Percentiles rank a stretch among this genome's conserved stretches.
phyloP scores from a whole-genome alignment of 2,113 vertebrate genomes.

The Alexandromys fortis region DNA sequence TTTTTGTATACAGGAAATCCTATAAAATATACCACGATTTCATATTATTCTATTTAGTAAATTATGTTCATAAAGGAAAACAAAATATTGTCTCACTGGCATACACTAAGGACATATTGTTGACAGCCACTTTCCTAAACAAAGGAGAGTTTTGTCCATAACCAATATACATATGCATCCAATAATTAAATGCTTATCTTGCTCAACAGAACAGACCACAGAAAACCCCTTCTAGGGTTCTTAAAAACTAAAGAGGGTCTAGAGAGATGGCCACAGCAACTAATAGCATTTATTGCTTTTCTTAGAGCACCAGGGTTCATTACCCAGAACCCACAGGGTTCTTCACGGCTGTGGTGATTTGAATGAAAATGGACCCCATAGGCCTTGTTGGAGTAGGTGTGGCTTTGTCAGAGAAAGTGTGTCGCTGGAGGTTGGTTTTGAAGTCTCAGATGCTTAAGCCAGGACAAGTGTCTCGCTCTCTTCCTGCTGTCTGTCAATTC shows the following conservation, averaged over 20 bases:
- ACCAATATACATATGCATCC: neutral
- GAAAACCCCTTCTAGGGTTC: neutral
- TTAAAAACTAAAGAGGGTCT: neutral
- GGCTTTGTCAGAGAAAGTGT: neutral
- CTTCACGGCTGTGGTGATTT: neutral
- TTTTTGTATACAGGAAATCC: neutral
- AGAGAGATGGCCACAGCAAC: neutral
- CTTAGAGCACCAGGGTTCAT: neutral
- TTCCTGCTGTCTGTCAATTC: neutral
- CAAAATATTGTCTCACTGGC: neutral
- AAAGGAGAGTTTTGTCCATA: neutral
- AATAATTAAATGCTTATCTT: constrained; percentile 1
- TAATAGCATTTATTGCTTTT: neutral
- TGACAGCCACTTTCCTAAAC: neutral
- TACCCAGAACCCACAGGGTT: neutral
- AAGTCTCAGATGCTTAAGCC: neutral
- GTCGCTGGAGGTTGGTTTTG: neutral
- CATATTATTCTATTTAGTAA: neutral
- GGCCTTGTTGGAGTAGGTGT: neutral
- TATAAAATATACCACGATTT: neutral
- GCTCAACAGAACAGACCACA: neutral
- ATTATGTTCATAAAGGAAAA: constrained; percentile 33
- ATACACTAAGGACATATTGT: neutral
- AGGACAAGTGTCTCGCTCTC: neutral
- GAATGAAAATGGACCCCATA: neutral